Evolutionary conservation across 2,888 invertebrate genomes (phyloP).

Genomic region (Serrognathus titanus): DNA sequence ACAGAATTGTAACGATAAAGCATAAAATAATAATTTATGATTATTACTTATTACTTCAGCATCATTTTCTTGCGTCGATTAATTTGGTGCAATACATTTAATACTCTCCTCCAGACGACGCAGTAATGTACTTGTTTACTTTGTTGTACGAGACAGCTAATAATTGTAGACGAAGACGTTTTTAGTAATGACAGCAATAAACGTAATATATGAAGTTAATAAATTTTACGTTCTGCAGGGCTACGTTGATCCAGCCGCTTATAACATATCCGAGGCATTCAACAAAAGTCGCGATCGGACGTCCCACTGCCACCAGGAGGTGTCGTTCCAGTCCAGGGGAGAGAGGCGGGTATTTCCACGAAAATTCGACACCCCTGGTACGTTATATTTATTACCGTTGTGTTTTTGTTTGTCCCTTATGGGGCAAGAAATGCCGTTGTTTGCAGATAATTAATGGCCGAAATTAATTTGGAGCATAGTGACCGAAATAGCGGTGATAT

Average conservation of each 20-base stretch:
- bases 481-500: constrained; percentile 1
- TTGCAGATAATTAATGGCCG: constrained; percentile 10
- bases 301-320: constrained; percentile 32
- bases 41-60: too few relatives aligned
- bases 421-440: not conserved
- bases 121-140: too few relatives aligned
- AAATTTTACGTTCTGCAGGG: constrained; percentile 24
- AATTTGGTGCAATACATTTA: too few relatives aligned
- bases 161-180: too few relatives aligned
- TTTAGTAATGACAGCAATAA: constrained; percentile 20
- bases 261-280: constrained; percentile 29
- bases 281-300: constrained; percentile 31
- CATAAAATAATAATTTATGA: too few relatives aligned
- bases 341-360: constrained; percentile 17
- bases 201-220: constrained; percentile 26
- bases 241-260: constrained; percentile 28
- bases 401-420: not conserved
- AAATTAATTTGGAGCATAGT: constrained; percentile 11
- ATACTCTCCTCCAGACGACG: too few relatives aligned
- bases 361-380: constrained; percentile 26
- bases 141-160: too few relatives aligned
- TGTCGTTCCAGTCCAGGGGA: constrained; percentile 31
- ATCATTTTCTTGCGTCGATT: too few relatives aligned
- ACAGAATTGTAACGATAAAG: too few relatives aligned
- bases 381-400: constrained; percentile 18